These are phyloP conservation scores for Nicator chloris DNA, from an alignment of 2,113 vertebrate species.

Conservation along the genomic window DNA sequence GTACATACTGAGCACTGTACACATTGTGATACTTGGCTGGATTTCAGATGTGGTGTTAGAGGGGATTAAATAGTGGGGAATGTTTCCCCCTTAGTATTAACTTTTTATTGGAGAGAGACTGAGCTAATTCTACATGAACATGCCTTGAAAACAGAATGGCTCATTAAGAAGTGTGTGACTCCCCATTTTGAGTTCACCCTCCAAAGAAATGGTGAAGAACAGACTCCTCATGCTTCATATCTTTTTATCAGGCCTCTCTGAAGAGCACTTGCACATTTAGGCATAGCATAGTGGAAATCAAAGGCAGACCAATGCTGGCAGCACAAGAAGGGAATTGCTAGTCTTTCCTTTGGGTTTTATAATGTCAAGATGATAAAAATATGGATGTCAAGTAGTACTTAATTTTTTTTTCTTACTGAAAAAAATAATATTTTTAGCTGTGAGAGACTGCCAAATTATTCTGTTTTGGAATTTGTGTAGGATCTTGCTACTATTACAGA, in stretches of 20 bases:
- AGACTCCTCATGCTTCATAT: not conserved
- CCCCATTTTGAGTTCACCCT: not conserved
- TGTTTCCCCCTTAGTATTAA: not conserved
- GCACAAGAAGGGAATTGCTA: slow-evolving; percentile 54
- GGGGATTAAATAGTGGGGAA: not conserved
- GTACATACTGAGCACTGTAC: not conserved
- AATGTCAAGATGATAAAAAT: slow-evolving; percentile 55
- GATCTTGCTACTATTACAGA: not conserved
- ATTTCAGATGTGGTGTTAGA: slow-evolving; percentile 27
- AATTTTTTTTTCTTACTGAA: not conserved
- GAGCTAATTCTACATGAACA: not conserved
- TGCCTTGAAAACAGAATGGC: not conserved
- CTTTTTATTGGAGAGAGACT: not conserved
- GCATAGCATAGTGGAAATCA: slow-evolving; percentile 36
- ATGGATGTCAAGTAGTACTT: not conserved
- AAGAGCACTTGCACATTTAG: not conserved
- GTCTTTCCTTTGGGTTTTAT: slow-evolving; percentile 37
- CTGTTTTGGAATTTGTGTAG: slow-evolving; percentile 35
- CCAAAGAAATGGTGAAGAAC: not conserved
- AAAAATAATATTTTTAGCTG: slow-evolving; percentile 6
- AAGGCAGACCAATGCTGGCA: slow-evolving; percentile 51
- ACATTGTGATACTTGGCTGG: slow-evolving; percentile 39
- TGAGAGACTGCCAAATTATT: slow-evolving; percentile 11
- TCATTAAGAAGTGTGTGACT: not conserved
- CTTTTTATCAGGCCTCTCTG: not conserved